phyloP scores from a whole-genome alignment of 2,797 vertebrate genomes.

The Botia kubotai region DNA sequence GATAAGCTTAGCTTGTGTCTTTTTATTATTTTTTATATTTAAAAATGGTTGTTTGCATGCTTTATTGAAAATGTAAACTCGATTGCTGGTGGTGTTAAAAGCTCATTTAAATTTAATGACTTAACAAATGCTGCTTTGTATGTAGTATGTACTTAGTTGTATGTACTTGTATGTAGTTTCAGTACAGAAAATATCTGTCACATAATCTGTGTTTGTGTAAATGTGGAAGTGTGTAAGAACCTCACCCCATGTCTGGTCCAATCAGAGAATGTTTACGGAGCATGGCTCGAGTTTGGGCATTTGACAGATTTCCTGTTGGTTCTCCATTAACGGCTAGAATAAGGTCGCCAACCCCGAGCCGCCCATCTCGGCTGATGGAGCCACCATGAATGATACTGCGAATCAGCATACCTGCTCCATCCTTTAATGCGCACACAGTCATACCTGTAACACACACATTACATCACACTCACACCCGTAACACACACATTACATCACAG shows the following conservation, averaged over 20 bases:
- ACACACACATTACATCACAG: not conserved
- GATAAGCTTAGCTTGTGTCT: constrained; percentile 2
- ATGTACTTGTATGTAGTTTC: not conserved
- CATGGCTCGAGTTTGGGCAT: constrained; percentile 92
- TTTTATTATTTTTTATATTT: not conserved
- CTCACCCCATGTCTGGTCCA: constrained; percentile 91
- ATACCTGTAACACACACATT: constrained; percentile 81
- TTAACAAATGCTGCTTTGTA: not conserved
- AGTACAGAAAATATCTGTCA: not conserved
- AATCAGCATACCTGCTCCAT: constrained; percentile 91
- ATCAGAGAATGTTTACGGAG: constrained; percentile 93
- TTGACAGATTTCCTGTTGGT: constrained; percentile 85
- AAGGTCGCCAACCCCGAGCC: constrained; percentile 91
- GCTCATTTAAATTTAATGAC: constrained; percentile 2
- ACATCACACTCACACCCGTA: not conserved
- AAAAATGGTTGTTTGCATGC: not conserved
- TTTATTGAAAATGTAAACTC: not conserved
- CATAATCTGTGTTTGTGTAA: not conserved
- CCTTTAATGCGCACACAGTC: constrained; percentile 94
- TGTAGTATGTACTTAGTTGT: not conserved
- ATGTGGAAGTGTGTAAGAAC: not conserved
- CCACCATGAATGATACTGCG: constrained; percentile 94
- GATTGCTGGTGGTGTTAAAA: not conserved
- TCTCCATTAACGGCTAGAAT: constrained; percentile 94
- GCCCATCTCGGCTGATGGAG: constrained; percentile 92